These are phyloP conservation scores for Ochotona curzoniae DNA, from an alignment of 2,113 vertebrate genomes.

Conservation along the genomic window DNA sequence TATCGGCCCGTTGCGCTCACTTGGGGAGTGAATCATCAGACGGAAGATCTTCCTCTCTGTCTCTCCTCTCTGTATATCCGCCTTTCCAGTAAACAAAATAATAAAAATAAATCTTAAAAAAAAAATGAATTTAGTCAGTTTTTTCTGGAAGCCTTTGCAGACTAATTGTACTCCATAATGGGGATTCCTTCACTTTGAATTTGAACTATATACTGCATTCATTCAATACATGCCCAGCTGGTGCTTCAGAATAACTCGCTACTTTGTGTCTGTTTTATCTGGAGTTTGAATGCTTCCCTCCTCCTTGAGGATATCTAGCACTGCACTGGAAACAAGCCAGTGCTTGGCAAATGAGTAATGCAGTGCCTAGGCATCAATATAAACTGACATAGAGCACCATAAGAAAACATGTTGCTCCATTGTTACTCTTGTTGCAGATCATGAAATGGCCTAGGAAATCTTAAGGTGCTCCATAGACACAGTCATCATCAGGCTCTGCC, in stretches of 20 bases:
- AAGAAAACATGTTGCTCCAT: no score
- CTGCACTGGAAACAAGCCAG: background rate
- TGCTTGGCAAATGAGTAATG: background rate
- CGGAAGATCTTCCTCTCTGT: no score
- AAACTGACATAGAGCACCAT: background rate
- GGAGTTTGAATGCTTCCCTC: background rate
- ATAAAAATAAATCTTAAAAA: no score
- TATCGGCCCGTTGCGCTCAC: no score
- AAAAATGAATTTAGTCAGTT: background rate
- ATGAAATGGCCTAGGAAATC: background rate
- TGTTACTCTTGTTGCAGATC: background rate
- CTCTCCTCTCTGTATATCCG: no score
- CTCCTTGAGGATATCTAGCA: background rate
- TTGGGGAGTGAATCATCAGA: no score
- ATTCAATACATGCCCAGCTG: background rate
- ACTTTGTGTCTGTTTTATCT: background rate
- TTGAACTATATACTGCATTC: background rate
- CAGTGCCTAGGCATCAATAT: background rate
- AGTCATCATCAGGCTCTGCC: background rate
- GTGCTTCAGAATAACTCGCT: background rate
- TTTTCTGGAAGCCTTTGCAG: background rate
- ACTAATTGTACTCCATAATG: no score
- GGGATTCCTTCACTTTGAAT: background rate
- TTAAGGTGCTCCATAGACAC: background rate
- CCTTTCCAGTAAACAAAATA: no score